phyloP scores from a whole-genome alignment of 2,797 vertebrate species.

The Hoplostethus mediterraneus region DNA sequence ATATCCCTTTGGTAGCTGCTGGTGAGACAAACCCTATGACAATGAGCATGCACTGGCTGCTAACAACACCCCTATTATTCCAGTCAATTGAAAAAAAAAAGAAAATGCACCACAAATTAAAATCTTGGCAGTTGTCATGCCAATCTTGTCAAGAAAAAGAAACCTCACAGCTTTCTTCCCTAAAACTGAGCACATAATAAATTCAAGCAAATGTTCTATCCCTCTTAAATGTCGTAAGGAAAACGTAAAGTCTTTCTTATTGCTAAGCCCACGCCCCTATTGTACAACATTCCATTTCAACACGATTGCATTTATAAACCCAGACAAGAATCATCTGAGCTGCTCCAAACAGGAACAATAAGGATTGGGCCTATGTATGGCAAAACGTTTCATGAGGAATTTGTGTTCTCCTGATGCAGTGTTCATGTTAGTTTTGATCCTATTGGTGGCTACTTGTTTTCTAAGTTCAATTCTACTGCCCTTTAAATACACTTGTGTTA shows the following conservation, averaged over 20 bases:
- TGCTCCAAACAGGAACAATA: conserved; percentile 56
- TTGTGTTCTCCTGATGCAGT: conserved; percentile 37
- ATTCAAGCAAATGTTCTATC: conserved; percentile 66
- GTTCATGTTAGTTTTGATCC: conserved; percentile 55
- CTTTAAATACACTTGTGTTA: conserved; percentile 36
- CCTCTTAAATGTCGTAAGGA: conserved; percentile 70
- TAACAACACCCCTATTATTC: conserved; percentile 77
- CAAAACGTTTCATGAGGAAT: conserved; percentile 32
- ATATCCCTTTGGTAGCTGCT: conserved; percentile 80
- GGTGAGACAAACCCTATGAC: conserved; percentile 65
- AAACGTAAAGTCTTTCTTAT: conserved; percentile 57
- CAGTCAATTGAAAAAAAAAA: conserved; percentile 57
- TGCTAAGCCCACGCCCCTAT: conserved; percentile 62
- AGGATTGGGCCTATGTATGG: conserved; percentile 55
- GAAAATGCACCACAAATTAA: conserved; percentile 5
- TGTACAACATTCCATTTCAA: conserved; percentile 67
- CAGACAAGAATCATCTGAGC: conserved; percentile 52
- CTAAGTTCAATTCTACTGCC: conserved; percentile 43
- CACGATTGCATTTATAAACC: conserved; percentile 70
- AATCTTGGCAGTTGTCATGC: conserved; percentile 57
- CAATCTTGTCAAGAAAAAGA: conserved; percentile 44
- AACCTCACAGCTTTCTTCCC: conserved; percentile 66
- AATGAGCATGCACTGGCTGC: conserved; percentile 55
- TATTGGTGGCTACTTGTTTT: conserved; percentile 41
- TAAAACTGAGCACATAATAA: conserved; percentile 52